A percentile compares a stretch with the other conserved stretches of the same genome.
Evolutionary conservation across 2,113 vertebrate species (phyloP).

Genomic region (Gallinago paraguaiae): DNA sequence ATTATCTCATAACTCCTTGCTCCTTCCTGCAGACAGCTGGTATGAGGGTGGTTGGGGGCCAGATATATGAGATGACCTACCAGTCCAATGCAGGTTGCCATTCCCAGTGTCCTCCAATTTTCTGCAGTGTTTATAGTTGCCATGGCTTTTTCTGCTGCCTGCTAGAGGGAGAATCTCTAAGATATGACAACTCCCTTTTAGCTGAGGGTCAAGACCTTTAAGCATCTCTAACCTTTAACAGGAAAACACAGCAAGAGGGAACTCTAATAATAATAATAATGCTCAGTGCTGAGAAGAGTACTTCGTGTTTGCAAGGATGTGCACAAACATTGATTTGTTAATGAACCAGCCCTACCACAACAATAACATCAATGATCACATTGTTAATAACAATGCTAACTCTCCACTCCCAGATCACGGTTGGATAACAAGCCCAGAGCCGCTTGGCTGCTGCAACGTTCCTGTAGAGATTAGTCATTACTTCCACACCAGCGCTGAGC

Average conservation of each 20-base stretch:
- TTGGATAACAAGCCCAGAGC: background rate
- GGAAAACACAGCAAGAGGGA: background rate
- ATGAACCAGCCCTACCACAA: conserved; percentile 17
- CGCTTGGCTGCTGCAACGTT: background rate
- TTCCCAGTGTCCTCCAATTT: background rate
- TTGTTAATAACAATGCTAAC: conserved; percentile 7
- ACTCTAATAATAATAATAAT: background rate
- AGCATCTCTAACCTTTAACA: background rate
- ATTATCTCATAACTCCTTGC: background rate
- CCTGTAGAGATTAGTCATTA: conserved; percentile 24
- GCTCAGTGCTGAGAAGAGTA: background rate
- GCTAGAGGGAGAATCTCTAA: background rate
- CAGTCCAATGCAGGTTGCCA: background rate
- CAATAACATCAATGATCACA: background rate
- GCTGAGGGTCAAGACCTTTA: background rate
- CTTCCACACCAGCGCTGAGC: background rate
- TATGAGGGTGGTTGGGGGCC: background rate
- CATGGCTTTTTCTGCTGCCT: background rate
- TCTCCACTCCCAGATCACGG: background rate
- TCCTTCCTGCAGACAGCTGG: background rate
- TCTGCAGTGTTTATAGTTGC: background rate
- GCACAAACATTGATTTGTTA: background rate
- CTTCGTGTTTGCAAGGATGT: background rate
- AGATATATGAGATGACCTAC: background rate
- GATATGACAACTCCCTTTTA: background rate